Percentiles rank a stretch among this genome's conserved stretches.
Evolutionary conservation across 1,140 invertebrate genomes (phyloP).

Genomic region (Eurosta solidaginis): DNA sequence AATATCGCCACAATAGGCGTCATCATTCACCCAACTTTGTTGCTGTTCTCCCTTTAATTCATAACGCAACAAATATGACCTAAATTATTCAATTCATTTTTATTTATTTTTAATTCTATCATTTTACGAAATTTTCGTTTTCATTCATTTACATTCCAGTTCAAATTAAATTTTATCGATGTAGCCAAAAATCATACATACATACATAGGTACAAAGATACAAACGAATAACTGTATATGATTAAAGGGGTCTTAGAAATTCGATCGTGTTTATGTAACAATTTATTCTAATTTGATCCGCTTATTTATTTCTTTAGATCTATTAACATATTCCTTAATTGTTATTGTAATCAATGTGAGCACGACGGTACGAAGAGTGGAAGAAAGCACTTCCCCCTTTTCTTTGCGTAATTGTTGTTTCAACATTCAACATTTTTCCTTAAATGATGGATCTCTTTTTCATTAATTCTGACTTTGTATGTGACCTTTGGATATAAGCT

Average conservation of each 20-base stretch:
- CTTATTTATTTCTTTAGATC: slow-evolving; percentile 27
- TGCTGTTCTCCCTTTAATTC: neutral
- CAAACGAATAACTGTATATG: neutral
- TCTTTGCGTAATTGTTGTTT: slow-evolving; percentile 24
- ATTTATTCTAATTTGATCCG: slow-evolving; percentile 29
- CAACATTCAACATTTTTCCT: neutral
- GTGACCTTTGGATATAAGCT: neutral
- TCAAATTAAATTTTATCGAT: neutral
- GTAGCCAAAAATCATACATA: neutral
- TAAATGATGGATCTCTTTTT: slow-evolving; percentile 32
- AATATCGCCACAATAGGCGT: neutral
- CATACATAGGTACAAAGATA: no score
- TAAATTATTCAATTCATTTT: slow-evolving; percentile 32
- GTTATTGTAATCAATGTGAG: neutral
- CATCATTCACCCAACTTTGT: neutral
- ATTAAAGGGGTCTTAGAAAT: neutral
- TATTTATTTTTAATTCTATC: slow-evolving; percentile 29
- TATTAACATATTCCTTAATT: slow-evolving; percentile 18
- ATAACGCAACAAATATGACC: slow-evolving; percentile 25
- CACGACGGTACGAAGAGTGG: neutral
- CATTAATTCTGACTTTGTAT: slow-evolving; percentile 20
- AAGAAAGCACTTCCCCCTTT: neutral
- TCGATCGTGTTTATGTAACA: slow-evolving; percentile 7
- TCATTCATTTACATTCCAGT: neutral
- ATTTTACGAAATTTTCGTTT: slow-evolving; percentile 15